Evolutionary conservation across 2,888 invertebrate species (phyloP).

Genomic region (Argyra leucocephala): DNA sequence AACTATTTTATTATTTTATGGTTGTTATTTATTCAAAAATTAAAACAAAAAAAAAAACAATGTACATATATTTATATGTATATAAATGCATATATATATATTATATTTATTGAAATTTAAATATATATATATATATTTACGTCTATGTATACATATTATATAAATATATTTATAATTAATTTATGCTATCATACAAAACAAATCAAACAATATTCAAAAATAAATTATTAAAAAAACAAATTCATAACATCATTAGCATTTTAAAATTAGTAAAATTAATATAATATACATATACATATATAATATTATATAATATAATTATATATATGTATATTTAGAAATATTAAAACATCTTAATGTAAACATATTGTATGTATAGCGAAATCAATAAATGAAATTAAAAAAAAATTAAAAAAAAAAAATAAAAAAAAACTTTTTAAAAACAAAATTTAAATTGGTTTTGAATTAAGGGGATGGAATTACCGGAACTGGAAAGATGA

Average conservation of each 20-base stretch:
- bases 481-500: too few species aligned
- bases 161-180: too few species aligned
- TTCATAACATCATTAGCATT: too few species aligned
- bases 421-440: background rate
- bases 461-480: too few species aligned
- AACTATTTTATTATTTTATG: background rate
- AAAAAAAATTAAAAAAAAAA: background rate
- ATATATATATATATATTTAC: background rate
- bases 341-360: background rate
- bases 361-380: background rate
- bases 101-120: background rate
- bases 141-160: too few species aligned
- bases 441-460: background rate
- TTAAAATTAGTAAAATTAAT: background rate
- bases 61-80: background rate
- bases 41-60: too few species aligned
- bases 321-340: background rate
- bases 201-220: too few species aligned
- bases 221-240: too few species aligned
- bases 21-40: background rate
- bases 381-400: background rate
- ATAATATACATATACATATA: background rate
- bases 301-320: background rate
- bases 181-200: too few species aligned
- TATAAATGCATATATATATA: background rate